Evolutionary conservation across 2,888 invertebrate species (phyloP).

Genomic region (Selenia dentaria): DNA sequence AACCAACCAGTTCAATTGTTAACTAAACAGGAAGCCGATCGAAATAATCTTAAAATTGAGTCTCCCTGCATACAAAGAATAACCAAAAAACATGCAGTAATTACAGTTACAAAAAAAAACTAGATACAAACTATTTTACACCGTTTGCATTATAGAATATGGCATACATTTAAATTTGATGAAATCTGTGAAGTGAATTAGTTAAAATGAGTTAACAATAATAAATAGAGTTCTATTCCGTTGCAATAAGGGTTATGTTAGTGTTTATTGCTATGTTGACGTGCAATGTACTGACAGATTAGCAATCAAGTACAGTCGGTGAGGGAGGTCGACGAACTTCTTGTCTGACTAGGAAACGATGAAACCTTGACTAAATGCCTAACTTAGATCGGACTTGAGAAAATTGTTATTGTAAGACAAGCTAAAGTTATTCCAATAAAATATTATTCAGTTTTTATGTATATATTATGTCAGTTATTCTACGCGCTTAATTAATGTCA

Average conservation of each 20-base stretch:
- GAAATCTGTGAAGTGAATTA: neutral
- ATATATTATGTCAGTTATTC: no score
- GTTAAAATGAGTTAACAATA: neutral
- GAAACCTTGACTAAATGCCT: conserved; percentile 10
- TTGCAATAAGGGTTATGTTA: neutral
- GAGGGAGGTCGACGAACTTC: conserved; percentile 28
- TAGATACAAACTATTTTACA: neutral
- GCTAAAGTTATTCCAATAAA: no score
- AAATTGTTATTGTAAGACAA: no score
- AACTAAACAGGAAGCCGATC: conserved; percentile 4
- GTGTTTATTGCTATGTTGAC: conserved; percentile 7
- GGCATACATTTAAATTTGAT: neutral
- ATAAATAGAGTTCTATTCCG: neutral
- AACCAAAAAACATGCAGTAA: conserved; percentile 11
- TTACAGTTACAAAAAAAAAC: conserved; percentile 6
- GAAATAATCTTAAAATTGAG: conserved; percentile 3
- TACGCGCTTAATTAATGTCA: no score
- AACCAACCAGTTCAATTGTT: no score
- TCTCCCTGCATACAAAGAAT: conserved; percentile 7
- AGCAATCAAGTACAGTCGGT: conserved; percentile 41
- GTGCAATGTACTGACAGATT: conserved; percentile 37
- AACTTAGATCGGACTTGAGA: neutral
- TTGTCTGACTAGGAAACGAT: conserved; percentile 15
- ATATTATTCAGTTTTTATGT: no score
- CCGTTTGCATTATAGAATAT: neutral